These are phyloP conservation scores for Lamellibrachia satsuma DNA, from an alignment of 2,888 invertebrate genomes.

Conservation along the genomic window DNA sequence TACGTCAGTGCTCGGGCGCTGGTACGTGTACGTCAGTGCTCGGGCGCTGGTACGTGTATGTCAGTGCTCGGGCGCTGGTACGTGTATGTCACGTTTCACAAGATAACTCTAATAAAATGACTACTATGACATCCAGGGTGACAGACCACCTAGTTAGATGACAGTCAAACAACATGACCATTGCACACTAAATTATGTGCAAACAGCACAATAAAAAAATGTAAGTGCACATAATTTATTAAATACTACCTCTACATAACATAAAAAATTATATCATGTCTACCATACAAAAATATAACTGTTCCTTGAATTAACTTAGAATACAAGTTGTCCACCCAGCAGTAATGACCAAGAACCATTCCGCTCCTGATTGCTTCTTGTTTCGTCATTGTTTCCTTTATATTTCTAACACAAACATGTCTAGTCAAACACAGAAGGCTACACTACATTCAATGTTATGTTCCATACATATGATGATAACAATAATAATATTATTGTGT, in stretches of 20 bases:
- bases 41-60: no score
- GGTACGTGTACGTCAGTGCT: no score
- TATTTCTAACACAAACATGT: neutral
- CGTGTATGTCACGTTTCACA: no score
- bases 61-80: no score
- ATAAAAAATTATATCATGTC: neutral
- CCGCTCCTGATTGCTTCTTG: neutral
- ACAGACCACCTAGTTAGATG: no score
- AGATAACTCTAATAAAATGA: no score
- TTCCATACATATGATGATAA: neutral
- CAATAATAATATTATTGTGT: no score
- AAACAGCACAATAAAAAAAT: neutral
- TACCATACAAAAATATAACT: neutral
- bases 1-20: no score
- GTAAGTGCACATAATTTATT: neutral
- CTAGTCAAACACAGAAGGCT: neutral
- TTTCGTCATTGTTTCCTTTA: neutral
- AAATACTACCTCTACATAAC: neutral
- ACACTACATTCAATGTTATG: neutral
- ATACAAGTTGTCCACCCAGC: neutral
- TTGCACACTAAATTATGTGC: neutral
- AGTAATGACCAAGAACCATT: neutral
- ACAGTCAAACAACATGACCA: neutral
- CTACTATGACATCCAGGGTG: no score
- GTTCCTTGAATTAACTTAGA: neutral